A percentile compares a stretch with the other conserved stretches of the same genome.
phyloP scores from a whole-genome alignment of 2,797 vertebrate species.

The Crenuchus spilurus region DNA sequence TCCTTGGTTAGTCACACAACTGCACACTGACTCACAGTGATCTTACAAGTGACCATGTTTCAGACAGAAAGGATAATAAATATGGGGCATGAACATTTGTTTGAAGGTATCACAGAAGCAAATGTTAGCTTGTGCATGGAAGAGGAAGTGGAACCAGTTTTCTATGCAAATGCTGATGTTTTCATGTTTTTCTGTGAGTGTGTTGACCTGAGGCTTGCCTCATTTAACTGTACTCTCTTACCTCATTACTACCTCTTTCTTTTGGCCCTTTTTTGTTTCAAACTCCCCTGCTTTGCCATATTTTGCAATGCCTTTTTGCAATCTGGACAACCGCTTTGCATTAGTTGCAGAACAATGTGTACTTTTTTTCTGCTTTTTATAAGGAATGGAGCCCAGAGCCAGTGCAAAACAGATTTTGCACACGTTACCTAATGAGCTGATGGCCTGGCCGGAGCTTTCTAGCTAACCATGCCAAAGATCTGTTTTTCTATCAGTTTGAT shows the following conservation, averaged over 20 bases:
- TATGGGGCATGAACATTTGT: too few species aligned
- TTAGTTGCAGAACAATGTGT: conserved; percentile 19
- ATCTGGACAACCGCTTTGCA: conserved; percentile 16
- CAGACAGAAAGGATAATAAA: too few species aligned
- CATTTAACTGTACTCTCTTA: background rate
- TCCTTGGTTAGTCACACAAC: conserved; percentile 49
- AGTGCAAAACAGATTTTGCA: background rate
- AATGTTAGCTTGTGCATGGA: background rate
- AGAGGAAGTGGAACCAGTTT: conserved; percentile 40
- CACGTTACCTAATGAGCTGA: conserved; percentile 13
- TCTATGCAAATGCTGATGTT: conserved; percentile 47
- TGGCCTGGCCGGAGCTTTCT: background rate
- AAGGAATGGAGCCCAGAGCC: background rate
- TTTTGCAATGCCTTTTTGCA: background rate
- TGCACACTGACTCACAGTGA: conserved; percentile 51
- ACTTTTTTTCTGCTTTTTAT: conserved; percentile 5
- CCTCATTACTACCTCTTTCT: background rate
- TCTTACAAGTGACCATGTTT: too few species aligned
- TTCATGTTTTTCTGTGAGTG: conserved; percentile 18
- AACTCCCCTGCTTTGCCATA: background rate
- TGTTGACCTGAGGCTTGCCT: background rate
- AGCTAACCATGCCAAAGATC: background rate
- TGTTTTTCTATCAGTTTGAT: conserved; percentile 10
- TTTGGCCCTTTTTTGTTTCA: background rate
- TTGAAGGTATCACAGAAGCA: background rate